A percentile compares a stretch with the other conserved stretches of the same genome.
Conservation (phyloP, 2,888 invertebrate species). For the Eupeodes latifasciatus region DNA sequence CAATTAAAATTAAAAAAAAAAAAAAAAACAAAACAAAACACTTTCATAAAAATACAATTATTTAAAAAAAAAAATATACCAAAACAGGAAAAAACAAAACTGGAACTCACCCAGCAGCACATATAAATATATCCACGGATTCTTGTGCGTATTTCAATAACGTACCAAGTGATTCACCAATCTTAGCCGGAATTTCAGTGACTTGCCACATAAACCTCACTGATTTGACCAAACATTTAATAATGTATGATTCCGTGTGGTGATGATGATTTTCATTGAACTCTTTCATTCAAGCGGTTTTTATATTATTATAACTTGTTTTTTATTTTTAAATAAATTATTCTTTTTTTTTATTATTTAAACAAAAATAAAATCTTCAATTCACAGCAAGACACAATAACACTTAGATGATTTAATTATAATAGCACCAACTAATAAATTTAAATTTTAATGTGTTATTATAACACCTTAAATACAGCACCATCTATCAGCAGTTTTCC, state of each 20-base stretch:
- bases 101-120: constrained; percentile 83
- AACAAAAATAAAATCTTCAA: neutral
- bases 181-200: constrained; percentile 83
- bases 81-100: constrained; percentile 15
- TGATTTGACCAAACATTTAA: constrained; percentile 83
- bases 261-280: constrained; percentile 71
- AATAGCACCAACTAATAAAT: constrained; percentile 28
- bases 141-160: constrained; percentile 84
- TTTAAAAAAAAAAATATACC: neutral
- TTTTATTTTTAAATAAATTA: neutral
- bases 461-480: constrained; percentile 41
- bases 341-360: neutral
- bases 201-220: constrained; percentile 84
- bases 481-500: constrained; percentile 34
- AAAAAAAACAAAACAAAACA: neutral
- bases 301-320: neutral
- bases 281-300: constrained; percentile 73
- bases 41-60: neutral
- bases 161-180: constrained; percentile 84
- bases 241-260: constrained; percentile 80
- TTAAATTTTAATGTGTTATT: constrained; percentile 20
- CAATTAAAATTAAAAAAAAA: no score
- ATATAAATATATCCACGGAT: constrained; percentile 84
- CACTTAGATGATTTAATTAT: neutral
- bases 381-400: constrained; percentile 25